Evolutionary conservation across 2,113 vertebrate genomes (phyloP), one percentile per base, ranked within the genome.

Genomic region (Lepus timidus): DNA sequence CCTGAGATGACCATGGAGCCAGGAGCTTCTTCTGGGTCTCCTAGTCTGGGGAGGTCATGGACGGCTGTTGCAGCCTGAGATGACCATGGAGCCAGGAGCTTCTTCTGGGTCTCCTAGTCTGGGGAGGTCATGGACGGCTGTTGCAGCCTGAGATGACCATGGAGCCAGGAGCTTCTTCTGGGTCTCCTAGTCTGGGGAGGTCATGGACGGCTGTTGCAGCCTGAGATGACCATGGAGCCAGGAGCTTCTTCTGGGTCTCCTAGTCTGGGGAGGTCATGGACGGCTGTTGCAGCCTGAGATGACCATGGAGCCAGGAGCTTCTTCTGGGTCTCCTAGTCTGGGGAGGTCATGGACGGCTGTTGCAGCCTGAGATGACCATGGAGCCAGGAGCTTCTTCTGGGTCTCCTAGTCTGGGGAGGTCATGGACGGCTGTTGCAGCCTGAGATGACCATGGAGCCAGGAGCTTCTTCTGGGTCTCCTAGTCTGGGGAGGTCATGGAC

Each of bases 41-140:
- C 39, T 39, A 5, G 23, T 44, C 49, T 70, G 33, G 9, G 8
- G 52, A 33, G 29, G 5, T 9, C 0, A 0, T 4, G n/a, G 0
- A 1, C 12, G 11, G 4, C n/a, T 49, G n/a, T 68, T 13, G 22
- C 7, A 49, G 8, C 12, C 12, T 58, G 36, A 44, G 44, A 44
- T 44, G 44, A 8, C 0, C 1, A 14, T 19, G 16, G 29, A 58
- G 7, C 23, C n/a, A n/a, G n/a, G n/a, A n/a, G n/a, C n/a, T n/a
- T n/a, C n/a, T n/a, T n/a, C n/a, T n/a, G n/a, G n/a, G n/a, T n/a
- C n/a, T n/a, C n/a, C n/a, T n/a, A n/a, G 23, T 44, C 49, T 70
- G 33, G 9, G 8, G 52, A 33, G 29, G 5, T 9, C 0, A 0
- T 4, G n/a, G 0, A 1, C 9, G 14, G 4, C n/a, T 49, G n/a